Base-by-base conservation (phyloP, 2,113 vertebrate species). In the Neodontobutis hainanensis region DNA sequence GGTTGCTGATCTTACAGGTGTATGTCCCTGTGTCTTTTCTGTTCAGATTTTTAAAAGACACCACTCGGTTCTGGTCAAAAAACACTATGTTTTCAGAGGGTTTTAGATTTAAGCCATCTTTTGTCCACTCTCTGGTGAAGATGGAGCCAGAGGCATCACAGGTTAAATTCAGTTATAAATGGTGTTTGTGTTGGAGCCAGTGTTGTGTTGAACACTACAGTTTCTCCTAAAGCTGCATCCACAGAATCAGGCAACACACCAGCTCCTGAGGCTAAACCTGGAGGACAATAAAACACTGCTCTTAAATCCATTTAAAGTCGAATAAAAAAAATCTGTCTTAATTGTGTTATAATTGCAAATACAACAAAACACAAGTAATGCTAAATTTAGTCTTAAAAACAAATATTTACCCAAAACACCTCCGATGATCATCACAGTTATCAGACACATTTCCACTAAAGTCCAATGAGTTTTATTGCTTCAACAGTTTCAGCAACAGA, bases 1-100 rank as follows among this genome's bases (percentile, higher is more conserved):
- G 72, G 72, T 85, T 89, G 8, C 42, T 73, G 40, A 83, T 3
- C 0, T 3, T 61, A 63, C 86, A 88, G 8, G 71, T 46, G 60
- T 89, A 89, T 51, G 62, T n/a, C 6, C 84, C 87, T 1, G 5
- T 64, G 52, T 86, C 77, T 35, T 58, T 44, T 65, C 0, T 82
- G 1, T 27, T 50, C 42, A 83, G 0, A 46, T 1, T 11, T 40
- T 11, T n/a, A 11, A 88, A 82, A 0, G 45, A 70, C 67, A 89
- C 46, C 1, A 78, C 47, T 63, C 44, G 73, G 65, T 72, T 65
- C 40, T 60, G 12, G n/a, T 63, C 7, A 0, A 65, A 64, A 70
- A 89, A 73, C 0, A 0, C 65, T 56, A 77, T 64, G 19, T 40
- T 61, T 49, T 65, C 52, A 53, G 27, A 32, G 8, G 46, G 46